Conservation (phyloP, 2,797 vertebrate species). For the Hapalemur alaotrensis region DNA sequence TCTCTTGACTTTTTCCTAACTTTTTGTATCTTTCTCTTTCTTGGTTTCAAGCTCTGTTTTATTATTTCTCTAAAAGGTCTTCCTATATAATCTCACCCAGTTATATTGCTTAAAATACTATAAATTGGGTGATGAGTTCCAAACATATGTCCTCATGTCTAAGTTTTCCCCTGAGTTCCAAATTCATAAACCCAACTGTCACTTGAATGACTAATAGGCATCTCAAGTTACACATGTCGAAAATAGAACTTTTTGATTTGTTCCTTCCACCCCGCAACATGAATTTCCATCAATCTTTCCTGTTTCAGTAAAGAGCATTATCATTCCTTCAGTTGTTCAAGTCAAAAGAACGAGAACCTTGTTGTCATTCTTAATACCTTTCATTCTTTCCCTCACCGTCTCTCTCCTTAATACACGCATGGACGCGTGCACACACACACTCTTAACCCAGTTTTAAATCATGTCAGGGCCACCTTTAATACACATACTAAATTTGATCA, state of each 20-base stretch:
- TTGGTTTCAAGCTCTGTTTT: not conserved
- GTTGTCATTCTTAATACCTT: not conserved
- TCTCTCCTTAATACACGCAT: not conserved
- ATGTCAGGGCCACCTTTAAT: not conserved
- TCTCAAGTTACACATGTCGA: slow-evolving; percentile 34
- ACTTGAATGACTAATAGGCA: slow-evolving; percentile 13
- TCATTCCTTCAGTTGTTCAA: not conserved
- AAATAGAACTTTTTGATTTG: slow-evolving; percentile 37
- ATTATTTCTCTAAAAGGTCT: slow-evolving; percentile 12
- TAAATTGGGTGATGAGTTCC: slow-evolving; percentile 8
- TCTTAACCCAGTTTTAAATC: not conserved
- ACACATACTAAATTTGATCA: not conserved
- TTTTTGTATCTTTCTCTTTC: not conserved
- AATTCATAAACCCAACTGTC: slow-evolving; percentile 42
- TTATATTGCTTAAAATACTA: not conserved
- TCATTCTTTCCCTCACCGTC: not conserved
- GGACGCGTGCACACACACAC: too few species aligned
- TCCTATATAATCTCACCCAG: not conserved
- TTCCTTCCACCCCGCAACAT: not conserved
- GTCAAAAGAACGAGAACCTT: not conserved
- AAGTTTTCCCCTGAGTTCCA: not conserved
- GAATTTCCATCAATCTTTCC: slow-evolving; percentile 10
- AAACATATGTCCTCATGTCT: not conserved
- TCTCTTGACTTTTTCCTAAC: not conserved
- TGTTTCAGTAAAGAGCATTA: not conserved